Conservation (phyloP, 2,888 invertebrate genomes). For the Sabatieria punctata region DNA sequence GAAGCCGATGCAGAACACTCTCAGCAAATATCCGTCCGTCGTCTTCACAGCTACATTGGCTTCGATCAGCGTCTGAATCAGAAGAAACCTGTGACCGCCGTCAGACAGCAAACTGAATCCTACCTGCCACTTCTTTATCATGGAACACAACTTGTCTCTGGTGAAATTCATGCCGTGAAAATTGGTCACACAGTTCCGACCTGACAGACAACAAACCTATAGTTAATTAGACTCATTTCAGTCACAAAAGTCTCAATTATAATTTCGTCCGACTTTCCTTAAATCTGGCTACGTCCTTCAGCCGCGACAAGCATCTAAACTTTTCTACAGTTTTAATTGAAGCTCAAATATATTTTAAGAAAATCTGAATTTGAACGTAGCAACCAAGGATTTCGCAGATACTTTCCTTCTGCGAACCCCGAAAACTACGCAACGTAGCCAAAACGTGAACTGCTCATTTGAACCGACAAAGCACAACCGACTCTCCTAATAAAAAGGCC, state of each 20-base stretch:
- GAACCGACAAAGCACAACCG: background rate
- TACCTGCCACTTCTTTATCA: slow-evolving; percentile 95
- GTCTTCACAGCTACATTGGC: slow-evolving; percentile 95
- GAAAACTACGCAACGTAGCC: no score
- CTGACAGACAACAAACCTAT: slow-evolving; percentile 12
- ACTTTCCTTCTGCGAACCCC: no score
- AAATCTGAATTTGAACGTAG: no score
- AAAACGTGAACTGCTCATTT: no score
- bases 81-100: background rate
- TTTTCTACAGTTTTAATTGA: no score
- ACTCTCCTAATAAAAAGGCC: background rate
- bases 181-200: slow-evolving; percentile 79
- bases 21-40: slow-evolving; percentile 81
- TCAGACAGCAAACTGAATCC: slow-evolving; percentile 5
- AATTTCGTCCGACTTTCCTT: background rate
- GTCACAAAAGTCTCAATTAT: no score
- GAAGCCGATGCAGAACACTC: slow-evolving; percentile 97
- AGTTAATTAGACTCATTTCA: background rate
- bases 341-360: no score
- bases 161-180: slow-evolving; percentile 99
- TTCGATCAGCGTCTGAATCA: slow-evolving; percentile 71
- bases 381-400: no score
- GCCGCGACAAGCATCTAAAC: no score
- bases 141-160: slow-evolving; percentile 92
- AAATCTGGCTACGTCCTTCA: no score